A percentile compares a stretch with the other conserved stretches of the same genome.
Evolutionary conservation across 1,140 invertebrate species (phyloP).

Genomic region (Goniozus legneri): DNA sequence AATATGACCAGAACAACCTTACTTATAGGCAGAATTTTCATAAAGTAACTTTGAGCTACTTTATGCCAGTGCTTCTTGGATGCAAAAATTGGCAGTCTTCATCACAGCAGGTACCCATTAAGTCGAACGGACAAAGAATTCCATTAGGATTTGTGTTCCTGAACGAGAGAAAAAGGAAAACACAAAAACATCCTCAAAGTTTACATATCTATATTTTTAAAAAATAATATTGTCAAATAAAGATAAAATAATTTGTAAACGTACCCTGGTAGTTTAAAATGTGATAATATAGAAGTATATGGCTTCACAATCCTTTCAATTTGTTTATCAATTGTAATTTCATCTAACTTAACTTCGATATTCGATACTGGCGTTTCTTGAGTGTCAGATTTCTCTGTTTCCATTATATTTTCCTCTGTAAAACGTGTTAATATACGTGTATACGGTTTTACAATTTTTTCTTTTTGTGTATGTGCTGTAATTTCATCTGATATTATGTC

Average conservation of each 20-base stretch:
- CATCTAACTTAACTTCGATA: neutral
- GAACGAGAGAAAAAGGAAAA: constrained; percentile 34
- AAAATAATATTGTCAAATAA: no score
- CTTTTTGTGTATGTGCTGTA: neutral
- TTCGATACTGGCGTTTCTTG: neutral
- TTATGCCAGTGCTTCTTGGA: constrained; percentile 31
- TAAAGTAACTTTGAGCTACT: constrained; percentile 27
- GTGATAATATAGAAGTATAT: constrained; percentile 44
- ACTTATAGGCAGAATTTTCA: constrained; percentile 41
- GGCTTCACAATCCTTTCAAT: constrained; percentile 17
- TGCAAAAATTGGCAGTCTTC: constrained; percentile 46
- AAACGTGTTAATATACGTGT: constrained; percentile 42
- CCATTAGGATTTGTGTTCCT: constrained; percentile 42
- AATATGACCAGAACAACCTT: constrained; percentile 49
- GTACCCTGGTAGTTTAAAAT: constrained; percentile 41
- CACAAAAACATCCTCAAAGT: constrained; percentile 33
- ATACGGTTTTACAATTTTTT: constrained; percentile 28
- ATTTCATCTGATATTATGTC: neutral
- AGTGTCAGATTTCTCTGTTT: neutral
- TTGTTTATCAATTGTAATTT: neutral
- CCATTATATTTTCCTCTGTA: constrained; percentile 7
- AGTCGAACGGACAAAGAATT: constrained; percentile 49
- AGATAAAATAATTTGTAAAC: constrained; percentile 19
- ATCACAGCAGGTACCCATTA: constrained; percentile 50
- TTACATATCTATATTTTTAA: constrained; percentile 11